A percentile compares a stretch with the other conserved stretches of the same genome.
Evolutionary conservation across 1,140 invertebrate species (phyloP).

Genomic region (Zaprionus tsacasi): DNA sequence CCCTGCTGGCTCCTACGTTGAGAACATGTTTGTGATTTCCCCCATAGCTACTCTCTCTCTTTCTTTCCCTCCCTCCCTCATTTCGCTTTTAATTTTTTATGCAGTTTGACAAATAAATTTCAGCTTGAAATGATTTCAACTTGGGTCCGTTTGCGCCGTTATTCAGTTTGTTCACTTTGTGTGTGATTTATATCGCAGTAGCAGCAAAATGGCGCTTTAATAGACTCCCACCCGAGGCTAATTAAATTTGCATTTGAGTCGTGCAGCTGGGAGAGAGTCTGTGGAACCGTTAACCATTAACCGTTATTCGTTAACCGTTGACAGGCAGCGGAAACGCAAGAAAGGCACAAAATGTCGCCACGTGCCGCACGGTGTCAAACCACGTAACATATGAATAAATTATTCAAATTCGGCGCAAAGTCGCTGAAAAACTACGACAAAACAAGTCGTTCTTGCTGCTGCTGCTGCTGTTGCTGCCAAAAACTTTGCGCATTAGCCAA

Average conservation of each 20-base stretch:
- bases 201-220: constrained; percentile 62
- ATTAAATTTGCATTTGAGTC: constrained; percentile 76
- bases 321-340: constrained; percentile 39
- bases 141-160: constrained; percentile 8
- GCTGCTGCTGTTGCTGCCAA: constrained; percentile 7
- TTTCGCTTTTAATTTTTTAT: constrained; percentile 32
- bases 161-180: constrained; percentile 18
- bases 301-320: constrained; percentile 35
- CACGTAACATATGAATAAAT: constrained; percentile 82
- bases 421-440: constrained; percentile 42
- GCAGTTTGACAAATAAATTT: constrained; percentile 48
- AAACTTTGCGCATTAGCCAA: constrained; percentile 78
- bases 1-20: neutral
- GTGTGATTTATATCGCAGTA: constrained; percentile 27
- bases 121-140: constrained; percentile 44
- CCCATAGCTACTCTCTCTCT: neutral
- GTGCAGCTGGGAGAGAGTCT: constrained; percentile 37
- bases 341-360: constrained; percentile 36
- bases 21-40: constrained; percentile 19
- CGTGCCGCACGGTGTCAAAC: constrained; percentile 50
- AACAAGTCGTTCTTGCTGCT: neutral
- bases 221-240: constrained; percentile 62
- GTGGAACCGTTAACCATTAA: constrained; percentile 15
- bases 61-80: neutral
- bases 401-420: constrained; percentile 75